phyloP scores from a whole-genome alignment of 2,113 vertebrate species.

The Pseudorasbora parva region DNA sequence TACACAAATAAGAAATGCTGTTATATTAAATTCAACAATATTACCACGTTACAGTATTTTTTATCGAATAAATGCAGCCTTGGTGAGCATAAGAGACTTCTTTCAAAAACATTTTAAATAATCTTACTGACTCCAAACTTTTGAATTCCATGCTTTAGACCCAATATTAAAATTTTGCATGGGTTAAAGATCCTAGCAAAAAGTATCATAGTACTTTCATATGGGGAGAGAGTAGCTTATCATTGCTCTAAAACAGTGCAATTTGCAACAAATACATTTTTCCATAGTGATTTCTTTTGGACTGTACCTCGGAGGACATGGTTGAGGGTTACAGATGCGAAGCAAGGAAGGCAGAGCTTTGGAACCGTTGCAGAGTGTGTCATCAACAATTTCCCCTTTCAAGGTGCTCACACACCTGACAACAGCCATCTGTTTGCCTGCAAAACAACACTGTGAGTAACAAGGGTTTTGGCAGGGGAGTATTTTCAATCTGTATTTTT shows the following conservation, averaged over 20 bases:
- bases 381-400: slow-evolving; percentile 74
- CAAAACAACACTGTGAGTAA: slow-evolving; percentile 17
- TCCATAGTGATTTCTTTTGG: not conserved
- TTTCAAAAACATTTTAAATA: too few relatives aligned
- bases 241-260: not conserved
- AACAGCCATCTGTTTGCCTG: slow-evolving; percentile 86
- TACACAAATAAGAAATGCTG: too few relatives aligned
- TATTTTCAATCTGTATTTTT: not conserved
- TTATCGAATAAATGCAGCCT: too few relatives aligned
- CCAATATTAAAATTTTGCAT: not conserved
- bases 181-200: not conserved
- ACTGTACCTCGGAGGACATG: slow-evolving; percentile 85
- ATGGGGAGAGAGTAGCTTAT: not conserved
- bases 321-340: slow-evolving; percentile 79
- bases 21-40: too few relatives aligned
- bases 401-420: slow-evolving; percentile 81
- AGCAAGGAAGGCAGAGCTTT: slow-evolving; percentile 80
- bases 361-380: slow-evolving; percentile 76
- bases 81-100: too few relatives aligned
- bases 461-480: not conserved
- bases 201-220: not conserved
- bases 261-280: not conserved
- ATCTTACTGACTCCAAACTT: too few relatives aligned
- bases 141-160: too few relatives aligned
- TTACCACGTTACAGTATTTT: too few relatives aligned